phyloP scores from a whole-genome alignment of 2,888 invertebrate genomes.

The Embidobia sp. region DNA sequence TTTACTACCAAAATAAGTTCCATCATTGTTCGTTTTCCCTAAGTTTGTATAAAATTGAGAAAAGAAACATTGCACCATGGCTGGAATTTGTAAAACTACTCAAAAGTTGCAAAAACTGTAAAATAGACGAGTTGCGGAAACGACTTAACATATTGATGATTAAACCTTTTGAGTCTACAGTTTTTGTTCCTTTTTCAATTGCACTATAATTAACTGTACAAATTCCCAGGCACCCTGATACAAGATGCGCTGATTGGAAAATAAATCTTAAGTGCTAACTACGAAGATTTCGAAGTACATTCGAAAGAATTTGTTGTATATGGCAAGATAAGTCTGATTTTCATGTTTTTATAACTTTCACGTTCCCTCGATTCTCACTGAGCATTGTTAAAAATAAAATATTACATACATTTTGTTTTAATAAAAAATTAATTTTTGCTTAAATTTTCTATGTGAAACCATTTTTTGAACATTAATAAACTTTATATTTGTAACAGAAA shows the following conservation, averaged over 20 bases:
- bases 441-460: too few relatives aligned
- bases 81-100: conserved; percentile 59
- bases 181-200: conserved; percentile 28
- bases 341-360: neutral
- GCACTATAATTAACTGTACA: conserved; percentile 71
- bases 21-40: conserved; percentile 15
- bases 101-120: conserved; percentile 13
- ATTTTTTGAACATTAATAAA: too few relatives aligned
- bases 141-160: too few relatives aligned
- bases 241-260: conserved; percentile 71
- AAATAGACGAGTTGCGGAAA: too few relatives aligned
- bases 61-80: conserved; percentile 68
- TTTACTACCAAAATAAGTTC: conserved; percentile 42
- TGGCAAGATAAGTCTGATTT: conserved; percentile 65
- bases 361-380: neutral
- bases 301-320: conserved; percentile 58
- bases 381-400: neutral
- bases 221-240: conserved; percentile 75
- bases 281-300: conserved; percentile 39
- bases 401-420: neutral
- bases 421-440: too few relatives aligned
- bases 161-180: too few relatives aligned
- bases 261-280: conserved; percentile 65
- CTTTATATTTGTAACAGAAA: too few relatives aligned
- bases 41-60: conserved; percentile 21